Evolutionary conservation across 2,113 vertebrate species (phyloP).

Genomic region (pig (Sus scrofa)): T2T-Sscrofa CM000826.6:16259001-16259500

Average conservation of each 20-base stretch:
- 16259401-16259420: conserved; percentile 96
- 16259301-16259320: not conserved
- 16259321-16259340: not conserved
- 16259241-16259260: not conserved
- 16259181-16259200: not conserved
- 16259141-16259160: not conserved
- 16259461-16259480: conserved; percentile 95
- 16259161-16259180: not conserved
- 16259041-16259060: not conserved
- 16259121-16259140: not conserved
- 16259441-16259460: conserved; percentile 97
- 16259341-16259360: not conserved
- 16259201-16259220: not conserved
- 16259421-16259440: conserved; percentile 99
- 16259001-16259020: not conserved
- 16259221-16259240: not conserved
- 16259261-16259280: not conserved
- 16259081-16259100: not conserved
- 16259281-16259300: not conserved
- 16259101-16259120: not conserved
- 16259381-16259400: conserved; percentile 96
- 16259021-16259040: not conserved
- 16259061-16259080: not conserved
- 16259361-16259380: not conserved
- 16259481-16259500: not conserved